These are phyloP conservation scores for Mus spretus DNA, from an alignment of 2,797 vertebrate species.

Conservation along the genomic window DNA sequence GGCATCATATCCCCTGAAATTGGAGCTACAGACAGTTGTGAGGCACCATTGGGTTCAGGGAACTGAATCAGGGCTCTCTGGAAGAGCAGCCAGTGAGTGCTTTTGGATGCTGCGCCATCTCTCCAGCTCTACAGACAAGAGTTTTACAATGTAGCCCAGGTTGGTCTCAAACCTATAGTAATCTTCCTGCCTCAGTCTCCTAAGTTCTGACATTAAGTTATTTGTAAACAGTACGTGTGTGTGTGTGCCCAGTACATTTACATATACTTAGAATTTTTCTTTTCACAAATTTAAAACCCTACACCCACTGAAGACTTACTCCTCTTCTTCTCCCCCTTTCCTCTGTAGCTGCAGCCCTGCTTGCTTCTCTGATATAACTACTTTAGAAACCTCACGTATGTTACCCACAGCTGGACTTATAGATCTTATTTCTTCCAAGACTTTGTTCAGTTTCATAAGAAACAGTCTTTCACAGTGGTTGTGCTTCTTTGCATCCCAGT, in stretches of 20 bases:
- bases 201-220: not conserved
- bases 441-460: constrained; percentile 5
- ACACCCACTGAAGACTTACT: not conserved
- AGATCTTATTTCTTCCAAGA: not conserved
- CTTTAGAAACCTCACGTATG: not conserved
- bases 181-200: not conserved
- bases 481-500: not conserved
- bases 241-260: not conserved
- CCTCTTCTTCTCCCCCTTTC: not conserved
- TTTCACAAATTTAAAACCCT: constrained; percentile 22
- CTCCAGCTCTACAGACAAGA: not conserved
- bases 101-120: not conserved
- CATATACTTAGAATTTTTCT: not conserved
- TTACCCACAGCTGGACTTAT: too few species aligned
- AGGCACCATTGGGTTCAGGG: not conserved
- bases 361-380: not conserved
- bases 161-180: not conserved
- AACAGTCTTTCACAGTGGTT: constrained; percentile 17
- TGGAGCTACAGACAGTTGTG: not conserved
- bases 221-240: not conserved
- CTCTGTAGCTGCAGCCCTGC: not conserved
- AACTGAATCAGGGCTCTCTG: not conserved
- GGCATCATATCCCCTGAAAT: not conserved
- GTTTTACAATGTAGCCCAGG: not conserved
- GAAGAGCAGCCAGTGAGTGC: not conserved